Evolutionary conservation across 2,113 vertebrate species (phyloP).

Genomic region (Notothenia coriiceps): DNA sequence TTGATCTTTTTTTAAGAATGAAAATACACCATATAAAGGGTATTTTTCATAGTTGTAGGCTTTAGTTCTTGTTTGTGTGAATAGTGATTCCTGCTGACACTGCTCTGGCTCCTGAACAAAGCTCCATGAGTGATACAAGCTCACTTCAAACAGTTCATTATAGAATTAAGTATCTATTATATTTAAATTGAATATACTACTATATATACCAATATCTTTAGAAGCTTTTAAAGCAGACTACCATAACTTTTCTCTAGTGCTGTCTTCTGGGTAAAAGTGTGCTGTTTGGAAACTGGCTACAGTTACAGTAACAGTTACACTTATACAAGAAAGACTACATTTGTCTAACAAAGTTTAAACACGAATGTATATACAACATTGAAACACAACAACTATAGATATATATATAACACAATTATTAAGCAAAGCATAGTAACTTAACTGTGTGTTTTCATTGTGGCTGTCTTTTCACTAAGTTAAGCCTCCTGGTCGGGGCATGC

Average conservation of each 20-base stretch:
- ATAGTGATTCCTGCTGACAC: neutral
- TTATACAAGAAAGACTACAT: neutral
- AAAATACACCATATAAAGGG: neutral
- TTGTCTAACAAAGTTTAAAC: neutral
- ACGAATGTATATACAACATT: neutral
- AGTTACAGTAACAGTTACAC: neutral
- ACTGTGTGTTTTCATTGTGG: neutral
- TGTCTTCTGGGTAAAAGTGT: no score
- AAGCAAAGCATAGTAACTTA: no score
- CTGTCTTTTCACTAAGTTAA: neutral
- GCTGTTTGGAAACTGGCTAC: no score
- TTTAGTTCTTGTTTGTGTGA: neutral
- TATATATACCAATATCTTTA: no score
- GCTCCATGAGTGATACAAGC: neutral
- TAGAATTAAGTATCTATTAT: no score
- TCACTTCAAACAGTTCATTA: no score
- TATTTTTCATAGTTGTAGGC: neutral
- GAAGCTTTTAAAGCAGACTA: no score
- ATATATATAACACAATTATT: no score
- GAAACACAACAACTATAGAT: neutral
- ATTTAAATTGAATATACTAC: no score
- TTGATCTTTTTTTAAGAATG: neutral
- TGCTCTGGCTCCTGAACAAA: neutral
- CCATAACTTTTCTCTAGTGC: no score
- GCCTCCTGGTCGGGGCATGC: neutral